A percentile compares a stretch with the other conserved stretches of the same genome.
Evolutionary conservation across 2,113 vertebrate species (phyloP).

Genomic region (Cairina moschata): DNA sequence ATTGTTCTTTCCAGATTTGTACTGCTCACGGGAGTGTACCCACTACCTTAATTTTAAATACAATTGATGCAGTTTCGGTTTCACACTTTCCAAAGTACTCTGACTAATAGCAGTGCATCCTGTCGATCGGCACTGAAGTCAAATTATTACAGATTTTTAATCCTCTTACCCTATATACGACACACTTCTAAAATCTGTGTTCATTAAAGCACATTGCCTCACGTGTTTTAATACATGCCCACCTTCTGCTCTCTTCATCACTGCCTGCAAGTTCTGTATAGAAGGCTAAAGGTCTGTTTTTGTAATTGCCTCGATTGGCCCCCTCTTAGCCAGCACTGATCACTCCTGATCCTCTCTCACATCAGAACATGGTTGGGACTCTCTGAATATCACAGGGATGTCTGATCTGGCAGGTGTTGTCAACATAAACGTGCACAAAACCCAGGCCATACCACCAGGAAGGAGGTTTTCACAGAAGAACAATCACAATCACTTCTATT

Average conservation of each 20-base stretch:
- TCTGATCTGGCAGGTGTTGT: not conserved
- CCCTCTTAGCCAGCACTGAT: not conserved
- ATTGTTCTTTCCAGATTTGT: not conserved
- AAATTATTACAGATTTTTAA: not conserved
- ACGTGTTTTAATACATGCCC: not conserved
- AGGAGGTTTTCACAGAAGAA: not conserved
- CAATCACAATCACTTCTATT: not conserved
- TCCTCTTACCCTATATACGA: not conserved
- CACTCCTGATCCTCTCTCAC: not conserved
- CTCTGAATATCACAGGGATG: not conserved
- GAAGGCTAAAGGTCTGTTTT: not conserved
- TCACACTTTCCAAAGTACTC: not conserved
- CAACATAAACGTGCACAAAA: not conserved
- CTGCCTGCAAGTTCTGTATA: not conserved
- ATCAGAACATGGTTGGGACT: not conserved
- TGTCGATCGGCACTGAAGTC: not conserved
- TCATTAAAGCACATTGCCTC: not conserved
- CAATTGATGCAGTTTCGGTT: not conserved
- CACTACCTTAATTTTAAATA: not conserved
- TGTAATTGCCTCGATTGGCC: not conserved
- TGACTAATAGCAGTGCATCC: not conserved
- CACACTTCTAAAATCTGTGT: not conserved
- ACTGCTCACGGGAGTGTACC: not conserved
- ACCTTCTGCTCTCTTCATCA: not conserved
- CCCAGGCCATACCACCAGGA: not conserved